A percentile compares a stretch with the other conserved stretches of the same genome.
phyloP scores from a whole-genome alignment of 2,888 invertebrate species.

The Apomyelois bistriatella region DNA sequence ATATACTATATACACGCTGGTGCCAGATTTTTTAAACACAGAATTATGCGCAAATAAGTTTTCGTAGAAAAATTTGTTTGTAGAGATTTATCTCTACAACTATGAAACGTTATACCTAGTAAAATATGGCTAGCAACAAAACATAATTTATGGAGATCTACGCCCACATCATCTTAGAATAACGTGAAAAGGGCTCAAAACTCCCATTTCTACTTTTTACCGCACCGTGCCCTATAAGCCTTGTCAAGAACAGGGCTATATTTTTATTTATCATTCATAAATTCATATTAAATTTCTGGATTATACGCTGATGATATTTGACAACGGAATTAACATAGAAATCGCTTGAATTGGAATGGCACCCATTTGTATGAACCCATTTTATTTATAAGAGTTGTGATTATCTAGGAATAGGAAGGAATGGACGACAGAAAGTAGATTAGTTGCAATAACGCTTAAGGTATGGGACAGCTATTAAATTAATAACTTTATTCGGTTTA shows the following conservation, averaged over 20 bases:
- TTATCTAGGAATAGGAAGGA: not conserved
- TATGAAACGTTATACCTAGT: not conserved
- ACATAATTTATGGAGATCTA: not conserved
- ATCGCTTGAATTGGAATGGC: constrained; percentile 12
- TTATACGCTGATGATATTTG: constrained; percentile 26
- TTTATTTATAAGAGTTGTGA: not conserved
- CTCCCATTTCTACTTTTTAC: not conserved
- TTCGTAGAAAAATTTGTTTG: too few species aligned
- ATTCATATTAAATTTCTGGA: constrained; percentile 24
- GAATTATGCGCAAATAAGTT: too few species aligned
- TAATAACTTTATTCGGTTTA: not conserved
- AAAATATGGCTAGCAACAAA: not conserved
- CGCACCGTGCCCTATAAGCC: not conserved
- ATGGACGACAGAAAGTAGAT: not conserved
- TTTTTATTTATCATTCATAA: constrained; percentile 25
- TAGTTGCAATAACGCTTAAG: not conserved
- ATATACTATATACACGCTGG: too few species aligned
- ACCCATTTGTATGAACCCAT: not conserved
- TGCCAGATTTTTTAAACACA: too few species aligned
- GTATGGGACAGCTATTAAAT: not conserved
- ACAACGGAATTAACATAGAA: constrained; percentile 23
- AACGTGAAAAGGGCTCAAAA: not conserved
- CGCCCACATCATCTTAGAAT: not conserved
- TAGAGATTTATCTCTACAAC: too few species aligned
- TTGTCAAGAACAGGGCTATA: constrained; percentile 2